Percentiles rank a stretch among this genome's conserved stretches.
Conservation (phyloP, 2,113 vertebrate species). For the Mustela nigripes region DNA sequence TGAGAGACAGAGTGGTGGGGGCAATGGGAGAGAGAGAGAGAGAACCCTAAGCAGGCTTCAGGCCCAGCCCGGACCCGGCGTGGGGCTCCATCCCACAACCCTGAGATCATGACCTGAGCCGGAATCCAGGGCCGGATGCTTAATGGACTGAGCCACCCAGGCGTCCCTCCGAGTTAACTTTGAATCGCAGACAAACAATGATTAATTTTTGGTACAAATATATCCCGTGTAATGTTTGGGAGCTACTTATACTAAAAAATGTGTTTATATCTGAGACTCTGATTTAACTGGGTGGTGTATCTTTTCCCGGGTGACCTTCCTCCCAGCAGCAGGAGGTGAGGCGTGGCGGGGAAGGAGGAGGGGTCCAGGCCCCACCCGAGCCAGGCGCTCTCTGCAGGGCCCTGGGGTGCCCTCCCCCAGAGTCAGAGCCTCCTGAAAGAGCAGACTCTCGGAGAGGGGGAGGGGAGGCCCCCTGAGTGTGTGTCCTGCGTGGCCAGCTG, state of each 20-base stretch:
- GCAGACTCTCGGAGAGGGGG: rapidly evolving
- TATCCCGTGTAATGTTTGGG: too few species aligned
- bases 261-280: background rate
- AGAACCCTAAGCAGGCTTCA: too few species aligned
- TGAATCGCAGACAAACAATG: background rate
- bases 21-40: background rate
- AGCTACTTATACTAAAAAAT: background rate
- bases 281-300: background rate
- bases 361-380: background rate
- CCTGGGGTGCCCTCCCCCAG: background rate
- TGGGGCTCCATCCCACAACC: background rate
- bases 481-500: background rate
- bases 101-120: background rate
- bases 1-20: background rate
- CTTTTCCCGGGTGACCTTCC: background rate
- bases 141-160: background rate
- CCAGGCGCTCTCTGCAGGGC: background rate
- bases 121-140: background rate
- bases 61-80: too few species aligned
- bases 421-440: background rate
- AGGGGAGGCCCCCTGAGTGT: background rate
- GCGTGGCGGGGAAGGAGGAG: background rate
- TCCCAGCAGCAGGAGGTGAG: background rate
- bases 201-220: background rate
- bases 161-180: background rate